These are phyloP conservation scores for Spermophilus dauricus DNA, from an alignment of 2,113 vertebrate species.

Conservation along the genomic window DNA sequence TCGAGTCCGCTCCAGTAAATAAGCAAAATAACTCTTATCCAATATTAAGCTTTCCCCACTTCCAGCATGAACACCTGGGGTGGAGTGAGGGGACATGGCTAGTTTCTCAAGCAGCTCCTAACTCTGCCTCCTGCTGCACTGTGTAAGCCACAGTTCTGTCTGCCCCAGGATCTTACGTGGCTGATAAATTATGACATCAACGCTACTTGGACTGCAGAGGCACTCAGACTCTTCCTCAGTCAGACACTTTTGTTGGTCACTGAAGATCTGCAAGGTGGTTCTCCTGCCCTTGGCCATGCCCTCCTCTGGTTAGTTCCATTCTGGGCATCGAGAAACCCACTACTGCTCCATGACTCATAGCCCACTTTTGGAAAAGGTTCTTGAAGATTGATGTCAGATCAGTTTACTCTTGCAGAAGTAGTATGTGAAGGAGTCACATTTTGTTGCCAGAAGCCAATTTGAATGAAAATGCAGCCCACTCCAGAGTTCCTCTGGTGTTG, in stretches of 20 bases:
- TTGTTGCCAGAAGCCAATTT: not conserved
- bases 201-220: not conserved
- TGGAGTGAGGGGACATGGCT: not conserved
- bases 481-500: not conserved
- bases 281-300: not conserved
- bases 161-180: not conserved
- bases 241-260: not conserved
- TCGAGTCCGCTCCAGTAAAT: not conserved
- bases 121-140: not conserved
- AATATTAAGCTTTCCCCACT: not conserved
- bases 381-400: not conserved
- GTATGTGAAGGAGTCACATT: not conserved
- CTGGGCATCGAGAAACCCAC: not conserved
- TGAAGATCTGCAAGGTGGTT: not conserved
- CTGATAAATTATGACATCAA: not conserved
- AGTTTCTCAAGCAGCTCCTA: not conserved
- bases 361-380: not conserved
- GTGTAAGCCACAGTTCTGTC: not conserved
- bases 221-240: not conserved
- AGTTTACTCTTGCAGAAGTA: not conserved
- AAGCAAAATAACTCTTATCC: not conserved
- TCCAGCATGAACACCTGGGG: not conserved
- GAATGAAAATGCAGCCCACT: not conserved
- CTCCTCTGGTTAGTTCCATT: not conserved
- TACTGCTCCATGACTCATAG: not conserved